Evolutionary conservation across 2,113 vertebrate species (phyloP), one percentile per base, ranked within the genome.

Genomic region (Gracilinanus agilis): DNA sequence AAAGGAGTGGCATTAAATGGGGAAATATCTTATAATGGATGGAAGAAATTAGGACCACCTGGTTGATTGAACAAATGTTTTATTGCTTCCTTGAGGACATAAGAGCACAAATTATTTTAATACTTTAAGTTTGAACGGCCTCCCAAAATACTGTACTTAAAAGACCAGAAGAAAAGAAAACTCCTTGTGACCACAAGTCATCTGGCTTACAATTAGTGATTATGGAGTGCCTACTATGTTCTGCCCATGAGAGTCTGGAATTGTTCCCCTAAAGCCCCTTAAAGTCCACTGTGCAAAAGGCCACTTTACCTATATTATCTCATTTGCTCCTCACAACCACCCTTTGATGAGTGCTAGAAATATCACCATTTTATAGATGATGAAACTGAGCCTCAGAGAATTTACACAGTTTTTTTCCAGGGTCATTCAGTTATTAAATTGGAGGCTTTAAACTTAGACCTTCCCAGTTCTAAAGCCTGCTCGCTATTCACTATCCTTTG

Each of bases 31-130:
- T 93, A 97, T 94, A 95, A 89, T 95, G 96, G 97, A 96, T 93
- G 91, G 90, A 0, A 29, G 96, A 97, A 95, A 75, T 94, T 90
- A 96, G 95, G 91, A 97, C 96, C 90, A 54, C 92, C 95, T 97
- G 90, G 96, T 93, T 96, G 94, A 53, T 96, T 90, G 96, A 96
- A 97, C 53, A 98, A 98, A 95, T 95, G 83, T 93, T 90, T 96
- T 96, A 83, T 95, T 97, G 92, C 96, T 96, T 96, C 67, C 95
- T 97, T 96, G 95, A 97, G 96, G 96, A 98, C 96, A 58, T 96
- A 40, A 91, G 94, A 90, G 96, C 95, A 93, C 89, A 96, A 94
- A 95, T 97, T 95, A 97, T 96, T 94, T 98, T 96, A 96, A 83
- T 91, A 55, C 90, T 89, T 54, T 19, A 94, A 44, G 53, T 83